A percentile compares a stretch with the other conserved stretches of the same genome.
These are phyloP conservation scores for Orientallactaga bullata DNA, from an alignment of 2,113 vertebrate genomes.

Conservation along the genomic window DNA sequence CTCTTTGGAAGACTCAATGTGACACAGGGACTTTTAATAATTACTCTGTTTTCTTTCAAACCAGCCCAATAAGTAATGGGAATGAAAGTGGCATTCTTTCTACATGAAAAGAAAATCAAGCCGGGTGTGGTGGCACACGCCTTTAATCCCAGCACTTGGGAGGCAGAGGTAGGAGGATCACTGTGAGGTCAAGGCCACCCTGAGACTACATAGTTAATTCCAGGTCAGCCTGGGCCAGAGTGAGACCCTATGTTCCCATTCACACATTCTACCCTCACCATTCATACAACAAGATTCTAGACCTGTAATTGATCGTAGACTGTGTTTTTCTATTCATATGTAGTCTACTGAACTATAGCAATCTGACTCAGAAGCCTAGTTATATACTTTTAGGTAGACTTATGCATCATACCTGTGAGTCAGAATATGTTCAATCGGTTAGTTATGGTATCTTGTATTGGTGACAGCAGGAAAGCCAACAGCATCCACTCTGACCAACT, in stretches of 20 bases:
- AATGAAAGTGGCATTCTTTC: background rate
- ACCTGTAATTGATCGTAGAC: background rate
- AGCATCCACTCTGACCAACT: background rate
- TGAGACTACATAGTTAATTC: too few species aligned
- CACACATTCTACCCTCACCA: background rate
- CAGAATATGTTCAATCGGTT: background rate
- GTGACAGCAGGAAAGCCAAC: background rate
- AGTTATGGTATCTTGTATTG: background rate
- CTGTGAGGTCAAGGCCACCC: too few species aligned
- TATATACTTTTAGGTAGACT: background rate
- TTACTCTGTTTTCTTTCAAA: background rate
- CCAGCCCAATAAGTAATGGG: background rate
- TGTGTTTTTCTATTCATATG: background rate
- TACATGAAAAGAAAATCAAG: background rate
- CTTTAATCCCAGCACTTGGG: too few species aligned
- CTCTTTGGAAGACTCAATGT: background rate
- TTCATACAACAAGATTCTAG: background rate
- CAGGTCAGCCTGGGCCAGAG: too few species aligned
- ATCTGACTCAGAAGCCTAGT: background rate
- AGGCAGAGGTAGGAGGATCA: too few species aligned
- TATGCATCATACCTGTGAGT: rapidly evolving
- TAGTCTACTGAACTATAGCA: background rate
- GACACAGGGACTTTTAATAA: background rate
- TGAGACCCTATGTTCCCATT: background rate
- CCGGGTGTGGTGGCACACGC: too few species aligned